Evolutionary conservation across 2,888 invertebrate genomes (phyloP).

Genomic region (Eristalinus sepulchralis): DNA sequence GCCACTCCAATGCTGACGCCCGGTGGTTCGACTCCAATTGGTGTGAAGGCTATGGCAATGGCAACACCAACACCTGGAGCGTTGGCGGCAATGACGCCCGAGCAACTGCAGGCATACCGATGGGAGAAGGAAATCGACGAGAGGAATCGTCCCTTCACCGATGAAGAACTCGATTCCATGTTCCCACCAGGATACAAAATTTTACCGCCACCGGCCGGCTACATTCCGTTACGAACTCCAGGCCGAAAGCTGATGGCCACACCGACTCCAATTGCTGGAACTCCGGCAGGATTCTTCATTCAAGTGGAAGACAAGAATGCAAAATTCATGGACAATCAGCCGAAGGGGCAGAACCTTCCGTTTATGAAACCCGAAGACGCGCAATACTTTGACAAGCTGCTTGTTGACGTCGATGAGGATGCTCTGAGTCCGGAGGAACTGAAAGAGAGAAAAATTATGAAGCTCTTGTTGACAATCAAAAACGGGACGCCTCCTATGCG

Average conservation of each 20-base stretch:
- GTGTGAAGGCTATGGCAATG: slow-evolving; percentile 98
- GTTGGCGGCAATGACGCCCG: slow-evolving; percentile 98
- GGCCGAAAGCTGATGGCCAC: slow-evolving; percentile 98
- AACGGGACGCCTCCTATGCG: slow-evolving; percentile 99
- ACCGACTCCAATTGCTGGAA: slow-evolving; percentile 97
- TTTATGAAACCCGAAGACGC: slow-evolving; percentile 99
- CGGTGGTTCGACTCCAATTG: slow-evolving; percentile 92
- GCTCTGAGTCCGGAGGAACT: slow-evolving; percentile 96
- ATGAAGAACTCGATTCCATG: slow-evolving; percentile 98
- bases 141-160: slow-evolving; percentile 96
- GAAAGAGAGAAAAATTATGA: slow-evolving; percentile 99
- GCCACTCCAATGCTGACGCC: slow-evolving; percentile 89
- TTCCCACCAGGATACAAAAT: slow-evolving; percentile 99
- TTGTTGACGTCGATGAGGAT: slow-evolving; percentile 99
- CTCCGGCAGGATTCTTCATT: slow-evolving; percentile 96
- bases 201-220: slow-evolving; percentile 96
- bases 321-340: slow-evolving; percentile 96
- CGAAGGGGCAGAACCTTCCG: slow-evolving; percentile 96
- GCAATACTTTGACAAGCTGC: slow-evolving; percentile 99
- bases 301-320: slow-evolving; percentile 94
- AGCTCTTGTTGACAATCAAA: slow-evolving; percentile 97
- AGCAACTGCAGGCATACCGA: slow-evolving; percentile 98
- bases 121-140: slow-evolving; percentile 99
- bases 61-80: slow-evolving; percentile 99
- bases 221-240: slow-evolving; percentile 98